Evolutionary conservation across 1,140 invertebrate genomes (phyloP).

Genomic region (Drosophila rufa): DNA sequence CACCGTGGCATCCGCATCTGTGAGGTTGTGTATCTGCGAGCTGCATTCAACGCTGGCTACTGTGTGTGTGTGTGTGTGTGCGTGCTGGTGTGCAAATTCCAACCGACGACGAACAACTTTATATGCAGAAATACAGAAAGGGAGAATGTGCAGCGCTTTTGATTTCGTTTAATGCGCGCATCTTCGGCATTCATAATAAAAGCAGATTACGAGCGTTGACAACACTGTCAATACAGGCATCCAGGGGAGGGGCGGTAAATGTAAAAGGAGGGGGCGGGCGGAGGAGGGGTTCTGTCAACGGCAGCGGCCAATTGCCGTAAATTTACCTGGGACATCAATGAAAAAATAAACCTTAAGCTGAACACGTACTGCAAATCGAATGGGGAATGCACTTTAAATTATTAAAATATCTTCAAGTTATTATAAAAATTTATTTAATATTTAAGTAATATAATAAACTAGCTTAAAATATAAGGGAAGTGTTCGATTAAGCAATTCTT

Average conservation of each 20-base stretch:
- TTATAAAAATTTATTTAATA: background rate
- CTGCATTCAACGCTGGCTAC: constrained; percentile 16
- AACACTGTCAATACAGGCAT: constrained; percentile 71
- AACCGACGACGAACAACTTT: constrained; percentile 64
- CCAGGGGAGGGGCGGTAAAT: background rate
- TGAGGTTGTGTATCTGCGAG: constrained; percentile 24
- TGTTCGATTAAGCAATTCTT: too few relatives aligned
- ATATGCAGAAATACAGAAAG: constrained; percentile 54
- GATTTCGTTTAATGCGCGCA: constrained; percentile 68
- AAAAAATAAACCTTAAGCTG: constrained; percentile 35
- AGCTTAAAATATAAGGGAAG: background rate
- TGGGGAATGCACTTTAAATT: constrained; percentile 5
- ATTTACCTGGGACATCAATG: constrained; percentile 72
- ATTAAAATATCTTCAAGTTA: background rate
- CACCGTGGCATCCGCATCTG: constrained; percentile 43
- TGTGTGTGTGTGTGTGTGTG: constrained; percentile 3
- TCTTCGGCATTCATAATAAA: constrained; percentile 69
- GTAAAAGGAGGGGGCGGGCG: background rate
- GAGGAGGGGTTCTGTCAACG: constrained; percentile 52
- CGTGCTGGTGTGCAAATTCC: constrained; percentile 59
- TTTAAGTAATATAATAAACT: background rate
- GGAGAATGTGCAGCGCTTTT: constrained; percentile 58
- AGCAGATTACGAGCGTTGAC: constrained; percentile 77
- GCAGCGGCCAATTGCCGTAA: constrained; percentile 73
- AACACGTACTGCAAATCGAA: constrained; percentile 1